Evolutionary conservation across 1,140 invertebrate species (phyloP).

Genomic region (Spodoptera frugiperda): DNA sequence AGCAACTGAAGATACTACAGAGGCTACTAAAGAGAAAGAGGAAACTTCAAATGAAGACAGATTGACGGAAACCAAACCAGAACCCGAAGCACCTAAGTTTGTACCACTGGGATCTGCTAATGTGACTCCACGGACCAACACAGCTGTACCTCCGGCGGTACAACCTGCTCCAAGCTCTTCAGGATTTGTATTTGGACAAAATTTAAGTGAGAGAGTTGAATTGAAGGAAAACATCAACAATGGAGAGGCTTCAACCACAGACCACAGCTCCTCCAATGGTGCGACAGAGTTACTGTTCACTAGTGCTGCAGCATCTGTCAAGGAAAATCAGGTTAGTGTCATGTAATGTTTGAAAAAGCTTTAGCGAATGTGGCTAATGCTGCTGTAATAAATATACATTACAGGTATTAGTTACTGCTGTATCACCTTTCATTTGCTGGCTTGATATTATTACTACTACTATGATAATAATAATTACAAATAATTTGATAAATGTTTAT

Average conservation of each 20-base stretch:
- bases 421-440: too few species aligned
- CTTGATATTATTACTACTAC: too few species aligned
- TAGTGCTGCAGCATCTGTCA: slow-evolving; percentile 83
- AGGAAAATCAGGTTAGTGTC: slow-evolving; percentile 77
- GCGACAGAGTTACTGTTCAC: slow-evolving; percentile 87
- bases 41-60: slow-evolving; percentile 61
- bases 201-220: slow-evolving; percentile 93
- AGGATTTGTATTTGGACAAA: slow-evolving; percentile 96
- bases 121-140: slow-evolving; percentile 72
- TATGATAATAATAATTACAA: too few species aligned
- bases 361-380: too few species aligned
- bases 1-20: slow-evolving; percentile 52
- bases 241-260: slow-evolving; percentile 70
- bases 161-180: slow-evolving; percentile 70
- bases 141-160: slow-evolving; percentile 66
- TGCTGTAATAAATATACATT: too few species aligned
- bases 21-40: slow-evolving; percentile 48
- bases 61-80: slow-evolving; percentile 64
- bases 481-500: too few species aligned
- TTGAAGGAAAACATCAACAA: slow-evolving; percentile 75
- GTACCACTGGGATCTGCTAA: slow-evolving; percentile 78
- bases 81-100: slow-evolving; percentile 79
- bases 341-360: too few species aligned
- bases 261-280: slow-evolving; percentile 86
- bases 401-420: background rate